Evolutionary conservation across 2,888 invertebrate species (phyloP), one percentile per base, ranked within the genome.

Genomic region (Carcina quercana): DNA sequence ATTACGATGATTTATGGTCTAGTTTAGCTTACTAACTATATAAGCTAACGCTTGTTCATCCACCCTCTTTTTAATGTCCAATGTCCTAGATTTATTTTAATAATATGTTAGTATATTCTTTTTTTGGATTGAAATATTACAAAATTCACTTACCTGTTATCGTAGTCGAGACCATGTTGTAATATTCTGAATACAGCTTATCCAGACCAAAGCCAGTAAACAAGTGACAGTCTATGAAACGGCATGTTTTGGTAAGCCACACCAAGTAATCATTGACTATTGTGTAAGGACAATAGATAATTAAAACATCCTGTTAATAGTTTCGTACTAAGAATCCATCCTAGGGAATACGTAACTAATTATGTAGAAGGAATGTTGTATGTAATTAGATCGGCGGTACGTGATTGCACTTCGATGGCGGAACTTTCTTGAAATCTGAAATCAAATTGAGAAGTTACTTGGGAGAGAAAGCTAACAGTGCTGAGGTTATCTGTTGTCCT

Each of bases 371-470:
- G 6, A 2, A n/a, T 14, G 24, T 22, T 12, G n/a, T 8, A 5
- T 25, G 13, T 25, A 22, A 14, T 15, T 51, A 67, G 15, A 63
- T 34, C 6, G 48, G 57, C 4, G 69, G 71, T 11, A 76, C 42
- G 29, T 63, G 49, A 15, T 30, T 44, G 45, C 78, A 78, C 42
- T 50, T 55, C 2, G 25, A 32, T 29, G 40, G 47, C 11, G 44
- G 30, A 14, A 53, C 49, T 31, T 42, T 35, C 38, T 44, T 15
- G 40, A 70, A 79, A 35, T 46, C 78, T 76, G 63, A 24, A 64
- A 51, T 21, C 26, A 13, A 14, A 47, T 25, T 13, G 13, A 12
- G n/a, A n/a, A n/a, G n/a, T n/a, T n/a, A n/a, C n/a, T n/a, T n/a
- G n/a, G n/a, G n/a, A n/a, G n/a, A n/a, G n/a, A n/a, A n/a, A n/a